Conservation (phyloP, 2,113 vertebrate species). For the Ahaetulla prasina region DNA sequence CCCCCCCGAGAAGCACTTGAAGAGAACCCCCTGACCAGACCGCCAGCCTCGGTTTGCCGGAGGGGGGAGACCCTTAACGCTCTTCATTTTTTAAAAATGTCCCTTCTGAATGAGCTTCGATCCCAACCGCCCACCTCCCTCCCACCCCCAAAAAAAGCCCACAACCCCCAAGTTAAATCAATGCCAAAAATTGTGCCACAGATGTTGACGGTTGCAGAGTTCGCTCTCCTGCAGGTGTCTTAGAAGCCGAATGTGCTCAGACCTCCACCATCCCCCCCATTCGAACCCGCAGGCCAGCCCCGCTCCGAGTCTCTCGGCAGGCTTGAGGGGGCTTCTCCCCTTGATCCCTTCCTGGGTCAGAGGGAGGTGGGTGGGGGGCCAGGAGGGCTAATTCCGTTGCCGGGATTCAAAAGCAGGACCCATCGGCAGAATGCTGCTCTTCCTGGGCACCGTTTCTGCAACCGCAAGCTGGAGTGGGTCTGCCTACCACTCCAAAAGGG, state of each 20-base stretch:
- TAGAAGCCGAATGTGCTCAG: neutral
- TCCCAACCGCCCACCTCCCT: neutral
- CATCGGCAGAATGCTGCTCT: neutral
- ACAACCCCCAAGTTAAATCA: neutral
- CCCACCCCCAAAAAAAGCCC: too few relatives aligned
- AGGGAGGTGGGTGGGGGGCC: accelerated
- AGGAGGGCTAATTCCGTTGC: neutral
- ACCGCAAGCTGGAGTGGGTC: neutral
- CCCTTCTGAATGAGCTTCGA: neutral
- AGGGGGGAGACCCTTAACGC: too few relatives aligned
- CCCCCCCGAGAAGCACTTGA: accelerated
- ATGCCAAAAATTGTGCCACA: neutral
- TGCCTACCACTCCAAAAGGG: neutral
- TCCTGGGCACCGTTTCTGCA: neutral
- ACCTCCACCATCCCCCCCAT: too few relatives aligned
- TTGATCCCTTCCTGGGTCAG: neutral
- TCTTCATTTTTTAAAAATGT: neutral
- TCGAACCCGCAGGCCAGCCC: neutral
- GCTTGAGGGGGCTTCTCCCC: neutral
- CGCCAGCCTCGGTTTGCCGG: neutral
- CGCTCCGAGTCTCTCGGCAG: neutral
- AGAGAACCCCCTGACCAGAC: neutral
- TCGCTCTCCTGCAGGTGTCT: neutral
- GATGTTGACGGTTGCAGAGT: neutral
- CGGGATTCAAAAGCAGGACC: neutral